Evolutionary conservation across 2,797 vertebrate genomes (phyloP), one percentile per base, ranked within the genome.

Genomic region (Huso huso): DNA sequence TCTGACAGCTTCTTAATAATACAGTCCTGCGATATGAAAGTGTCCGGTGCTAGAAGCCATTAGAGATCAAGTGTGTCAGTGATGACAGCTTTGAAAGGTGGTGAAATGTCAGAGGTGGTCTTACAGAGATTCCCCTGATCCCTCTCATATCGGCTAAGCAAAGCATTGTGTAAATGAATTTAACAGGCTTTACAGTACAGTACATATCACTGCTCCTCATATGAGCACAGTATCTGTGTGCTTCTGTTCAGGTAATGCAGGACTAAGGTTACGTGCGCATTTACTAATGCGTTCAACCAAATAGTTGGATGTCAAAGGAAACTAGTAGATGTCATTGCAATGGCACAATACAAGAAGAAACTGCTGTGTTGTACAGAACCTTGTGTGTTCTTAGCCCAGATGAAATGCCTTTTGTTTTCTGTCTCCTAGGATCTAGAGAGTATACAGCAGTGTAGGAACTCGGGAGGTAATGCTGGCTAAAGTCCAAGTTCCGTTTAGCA

Each of bases 1-100:
- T 75, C 64, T 78, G 81, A 77, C 82, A 86, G 81, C 75, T 81
- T 77, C 83, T 73, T 81, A 75, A 77, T 77, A 75, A 76, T 67
- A 66, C 71, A 70, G 74, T 61, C 57, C 55, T 68, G 61, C 73
- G 77, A 76, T 75, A 70, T 6, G 61, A 72, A 70, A 71, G 0
- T 15, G 23, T 72, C 66, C 63, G 4, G 67, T 81, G 77, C 77
- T 76, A 82, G 73, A 72, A 80, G 72, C 51, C 49, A 66, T 75
- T 77, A 49, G 73, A 1, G 63, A 74, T 69, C 65, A 62, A 76
- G 68, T 64, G 48, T 59, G 60, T 71, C 69, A 11, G 8, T 6
- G 72, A 71, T 75, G 73, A 78, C 78, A 79, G 75, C 69, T 77
- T 69, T 10, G 61, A 71, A 76, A 66, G 76, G 69, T 10, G 0